Base-by-base conservation (phyloP, 2,113 vertebrate genomes). In the Nestor notabilis region DNA sequence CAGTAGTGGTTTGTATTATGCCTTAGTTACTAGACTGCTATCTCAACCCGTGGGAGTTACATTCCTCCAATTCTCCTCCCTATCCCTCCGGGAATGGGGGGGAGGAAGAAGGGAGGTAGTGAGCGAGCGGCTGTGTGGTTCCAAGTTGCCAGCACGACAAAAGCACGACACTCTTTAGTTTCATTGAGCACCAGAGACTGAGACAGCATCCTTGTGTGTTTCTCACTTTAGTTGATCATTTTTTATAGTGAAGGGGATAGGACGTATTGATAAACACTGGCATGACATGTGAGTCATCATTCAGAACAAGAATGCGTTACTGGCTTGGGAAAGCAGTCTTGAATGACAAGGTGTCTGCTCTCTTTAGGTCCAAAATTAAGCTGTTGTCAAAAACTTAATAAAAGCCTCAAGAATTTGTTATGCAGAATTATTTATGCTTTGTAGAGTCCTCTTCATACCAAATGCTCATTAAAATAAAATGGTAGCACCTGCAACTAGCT, bases 401-500 rank as follows among this genome's bases (percentile, higher is more conserved):
- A 96, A 95, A 84, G 60, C 3, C 17, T 29, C 31, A 68, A 79
- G 76, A 70, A 74, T 83, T 72, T 53, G 16, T 78, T n/a, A 49
- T 79, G 77, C 21, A 66, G 64, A 89, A 46, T 87, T 66, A 14
- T 70, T 86, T 86, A 58, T 47, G 28, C 33, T 93, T 89, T 89
- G 37, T 85, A 39, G 77, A 52, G 15, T 72, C 10, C 16, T 72
- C 50, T 80, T n/a, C 47, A 37, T 41, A 95, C 9, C 15, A 58
- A 88, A 47, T 64, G 33, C 11, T 85, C 52, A 93, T 69, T 87
- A 95, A 78, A 29, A 64, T 17, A 28, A 89, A 97, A 96, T 60
- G 44, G 90, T 35, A 68, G 23, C 71, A 90, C 60, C 52, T 93
- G 60, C 37, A 72, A 91, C 12, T 76, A 33, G 8, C 52, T 91